Evolutionary conservation across 2,113 vertebrate genomes (phyloP), one percentile per base, ranked within the genome.

Genomic region (Engraulis encrasicolus): DNA sequence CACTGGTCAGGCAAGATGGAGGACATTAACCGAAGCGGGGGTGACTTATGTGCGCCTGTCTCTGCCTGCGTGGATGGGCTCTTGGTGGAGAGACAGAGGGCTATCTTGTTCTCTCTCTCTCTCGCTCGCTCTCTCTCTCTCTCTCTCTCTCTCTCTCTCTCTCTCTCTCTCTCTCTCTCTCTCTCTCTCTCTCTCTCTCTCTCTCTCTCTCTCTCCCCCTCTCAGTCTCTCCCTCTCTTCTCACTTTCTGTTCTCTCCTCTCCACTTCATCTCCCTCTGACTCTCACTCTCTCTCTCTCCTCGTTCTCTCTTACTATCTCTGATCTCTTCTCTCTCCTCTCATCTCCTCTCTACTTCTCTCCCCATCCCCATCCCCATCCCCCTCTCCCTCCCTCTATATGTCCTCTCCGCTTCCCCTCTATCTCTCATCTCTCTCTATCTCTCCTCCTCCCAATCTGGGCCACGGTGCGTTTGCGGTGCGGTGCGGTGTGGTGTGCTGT

Each of bases 1-100:
- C 66, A 74, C 27, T 74, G 66, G 66, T 31, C 66, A 74, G 66
- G 66, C 66, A 74, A 74, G 66, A 74, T 74, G 66, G 66, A 74
- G 66, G 66, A 34, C 66, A 74, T 74, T 74, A 74, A 31, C 27
- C 31, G 66, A 74, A 74, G 66, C 66, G 27, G 31, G 66, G 27
- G 27, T 74, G 66, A 74, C 66, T 74, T 74, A 74, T 74, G 66
- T 36, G 66, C 12, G 12, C 27, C 66, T 74, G 66, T 74, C 66
- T 36, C 27, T 17, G 2, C 12, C 12, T 74, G 66, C 27, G 27
- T 74, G 66, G 27, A 31, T 31, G 61, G 27, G 0, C 58, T 66
- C 52, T 58, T 11, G 6, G 23, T 61, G 23, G 9, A 27, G 61
- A 34, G 61, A 34, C 1, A 0, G 27, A 12, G 66, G 27, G 27